Evolutionary conservation across 2,797 vertebrate species (phyloP), one percentile per base, ranked within the genome.

Genomic region (Neosilurus hyrtlii): DNA sequence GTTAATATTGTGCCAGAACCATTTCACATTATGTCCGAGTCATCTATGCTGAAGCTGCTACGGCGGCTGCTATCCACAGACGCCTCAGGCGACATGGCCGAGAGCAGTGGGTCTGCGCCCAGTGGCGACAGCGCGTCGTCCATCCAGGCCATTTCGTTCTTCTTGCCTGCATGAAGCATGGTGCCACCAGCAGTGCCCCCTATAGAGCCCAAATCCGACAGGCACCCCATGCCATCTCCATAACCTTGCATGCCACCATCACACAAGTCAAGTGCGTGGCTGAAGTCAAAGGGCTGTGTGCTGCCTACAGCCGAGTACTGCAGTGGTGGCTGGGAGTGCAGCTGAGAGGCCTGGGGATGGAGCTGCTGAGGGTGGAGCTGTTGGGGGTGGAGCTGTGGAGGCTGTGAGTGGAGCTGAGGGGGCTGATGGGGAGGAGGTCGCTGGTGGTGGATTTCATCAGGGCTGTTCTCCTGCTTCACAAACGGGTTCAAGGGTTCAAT

Each of bases 41-140:
- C 98, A 82, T 99, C 98, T 93, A 99, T 96, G 95, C 97, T 99
- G 92, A 98, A 98, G 94, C 97, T 99, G 93, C 97, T 99, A 65
- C 98, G 91, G 86, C 97, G 96, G 91, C 97, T 99, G 90, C 97
- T 99, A 93, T 97, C 95, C 83, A 99, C 94, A 43, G 98, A 99
- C 56, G 94, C 97, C 88, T 96, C 97, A 0, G 98, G 97, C 76
- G 98, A 99, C 95, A 98, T 95, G 71, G 96, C 96, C 0, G 97
- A 98, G 86, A 99, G 96, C 91, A 99, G 93, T 1, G 98, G 97
- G 90, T 99, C 97, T 0, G 95, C 94, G 30, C 94, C 95, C 87
- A 99, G 92, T 0, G 95, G 95, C 63, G 97, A 97, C 85, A 99
- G 90, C 18, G 96, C 94, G 93, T 99, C 97, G 35, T 98, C 96